Evolutionary conservation across 2,113 vertebrate genomes (phyloP).

Genomic region (Ellobius talpinus): DNA sequence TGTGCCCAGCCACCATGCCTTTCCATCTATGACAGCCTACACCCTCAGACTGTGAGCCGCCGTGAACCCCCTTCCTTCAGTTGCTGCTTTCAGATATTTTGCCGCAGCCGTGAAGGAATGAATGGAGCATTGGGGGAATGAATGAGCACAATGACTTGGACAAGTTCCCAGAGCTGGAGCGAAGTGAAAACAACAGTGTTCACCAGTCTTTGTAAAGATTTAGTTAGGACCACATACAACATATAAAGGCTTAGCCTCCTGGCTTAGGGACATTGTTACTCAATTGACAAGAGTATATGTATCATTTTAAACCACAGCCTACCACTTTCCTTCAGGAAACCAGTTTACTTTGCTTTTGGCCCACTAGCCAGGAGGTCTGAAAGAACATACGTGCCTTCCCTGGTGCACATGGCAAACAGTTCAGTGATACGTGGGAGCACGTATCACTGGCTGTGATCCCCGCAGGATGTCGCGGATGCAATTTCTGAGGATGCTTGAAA

Average conservation of each 20-base stretch:
- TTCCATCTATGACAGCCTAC: too few relatives aligned
- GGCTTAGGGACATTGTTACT: not conserved
- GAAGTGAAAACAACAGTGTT: not conserved
- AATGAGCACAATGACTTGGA: not conserved
- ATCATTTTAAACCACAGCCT: not conserved
- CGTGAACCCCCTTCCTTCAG: not conserved
- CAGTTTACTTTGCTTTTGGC: not conserved
- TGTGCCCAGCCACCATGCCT: not conserved
- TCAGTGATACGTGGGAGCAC: not conserved
- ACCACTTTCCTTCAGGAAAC: conserved; percentile 3
- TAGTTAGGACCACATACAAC: not conserved
- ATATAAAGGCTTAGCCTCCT: not conserved
- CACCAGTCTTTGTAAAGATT: not conserved
- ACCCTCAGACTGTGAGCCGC: not conserved
- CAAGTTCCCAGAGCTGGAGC: not conserved
- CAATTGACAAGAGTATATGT: not conserved
- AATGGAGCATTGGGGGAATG: not conserved
- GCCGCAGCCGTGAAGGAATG: not conserved
- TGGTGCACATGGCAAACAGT: not conserved
- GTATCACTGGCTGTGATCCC: not conserved
- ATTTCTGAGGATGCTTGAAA: too few relatives aligned
- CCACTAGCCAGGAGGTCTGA: not conserved
- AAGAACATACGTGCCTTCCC: rapidly evolving
- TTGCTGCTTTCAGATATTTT: not conserved
- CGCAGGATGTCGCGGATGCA: not conserved